Conservation (phyloP, 2,888 invertebrate species). For the Gisinianus flammeolus region DNA sequence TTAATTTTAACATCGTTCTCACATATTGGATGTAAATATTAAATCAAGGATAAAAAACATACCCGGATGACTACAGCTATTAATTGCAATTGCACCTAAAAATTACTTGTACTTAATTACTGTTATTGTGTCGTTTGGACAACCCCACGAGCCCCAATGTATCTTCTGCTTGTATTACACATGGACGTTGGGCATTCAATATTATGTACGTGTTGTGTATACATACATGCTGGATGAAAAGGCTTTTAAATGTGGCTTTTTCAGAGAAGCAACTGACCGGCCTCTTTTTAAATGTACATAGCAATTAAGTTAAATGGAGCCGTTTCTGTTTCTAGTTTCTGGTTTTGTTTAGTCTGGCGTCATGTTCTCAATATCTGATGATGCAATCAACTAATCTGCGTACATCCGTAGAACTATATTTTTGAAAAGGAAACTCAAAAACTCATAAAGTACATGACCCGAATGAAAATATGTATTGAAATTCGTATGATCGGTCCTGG, state of each 20-base stretch:
- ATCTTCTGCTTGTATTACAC: not conserved
- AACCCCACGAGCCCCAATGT: too few species aligned
- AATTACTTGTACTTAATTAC: not conserved
- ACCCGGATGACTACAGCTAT: too few species aligned
- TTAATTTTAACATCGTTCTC: too few species aligned
- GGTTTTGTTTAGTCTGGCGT: slow-evolving; percentile 4
- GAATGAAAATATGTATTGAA: not conserved
- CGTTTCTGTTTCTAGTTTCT: too few species aligned
- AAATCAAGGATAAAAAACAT: too few species aligned
- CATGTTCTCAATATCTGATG: not conserved
- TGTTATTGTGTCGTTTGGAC: too few species aligned
- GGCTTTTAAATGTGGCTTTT: not conserved
- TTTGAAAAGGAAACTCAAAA: not conserved
- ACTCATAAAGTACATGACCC: not conserved
- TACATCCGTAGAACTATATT: too few species aligned
- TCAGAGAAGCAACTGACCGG: not conserved
- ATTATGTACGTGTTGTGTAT: not conserved
- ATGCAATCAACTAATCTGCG: slow-evolving; percentile 9
- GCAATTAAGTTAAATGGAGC: not conserved
- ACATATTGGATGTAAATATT: too few species aligned
- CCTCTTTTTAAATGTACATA: slow-evolving; percentile 5
- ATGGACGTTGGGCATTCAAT: not conserved
- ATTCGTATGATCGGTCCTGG: not conserved
- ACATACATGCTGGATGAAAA: not conserved
- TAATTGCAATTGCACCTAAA: too few species aligned